These are phyloP conservation scores for Mormyrops boulengeri DNA, from an alignment of 2,797 vertebrate species.

Conservation along the genomic window DNA sequence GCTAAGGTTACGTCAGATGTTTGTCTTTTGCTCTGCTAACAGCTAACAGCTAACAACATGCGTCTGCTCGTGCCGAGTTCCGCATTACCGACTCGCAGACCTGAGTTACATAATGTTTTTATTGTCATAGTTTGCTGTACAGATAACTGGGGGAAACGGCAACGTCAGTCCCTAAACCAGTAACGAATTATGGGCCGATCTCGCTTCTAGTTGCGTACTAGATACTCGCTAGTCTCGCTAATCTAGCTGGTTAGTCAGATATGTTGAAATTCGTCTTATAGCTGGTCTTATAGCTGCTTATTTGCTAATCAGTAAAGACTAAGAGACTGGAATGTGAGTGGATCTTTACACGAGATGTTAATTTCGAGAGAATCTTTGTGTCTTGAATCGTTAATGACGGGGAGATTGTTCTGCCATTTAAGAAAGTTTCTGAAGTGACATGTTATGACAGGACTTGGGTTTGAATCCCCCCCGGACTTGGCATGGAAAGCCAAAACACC, in stretches of 20 bases:
- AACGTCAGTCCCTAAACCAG: not conserved
- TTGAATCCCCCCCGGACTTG: not conserved
- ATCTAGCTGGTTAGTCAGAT: not conserved
- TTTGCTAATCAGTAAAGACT: not conserved
- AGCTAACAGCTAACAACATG: not conserved
- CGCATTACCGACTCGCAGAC: not conserved
- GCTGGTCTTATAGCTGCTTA: not conserved
- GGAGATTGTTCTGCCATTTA: not conserved
- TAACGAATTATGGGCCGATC: not conserved
- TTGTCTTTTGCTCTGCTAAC: not conserved
- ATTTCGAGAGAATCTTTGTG: not conserved
- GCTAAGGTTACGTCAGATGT: constrained; percentile 5
- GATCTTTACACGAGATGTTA: not conserved
- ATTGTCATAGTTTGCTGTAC: not conserved
- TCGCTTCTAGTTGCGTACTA: not conserved
- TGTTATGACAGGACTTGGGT: not conserved
- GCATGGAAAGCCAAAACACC: not conserved
- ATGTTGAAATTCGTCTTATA: too few species aligned
- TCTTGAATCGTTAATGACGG: not conserved
- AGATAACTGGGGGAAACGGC: not conserved
- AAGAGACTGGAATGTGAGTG: not conserved
- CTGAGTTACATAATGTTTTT: not conserved
- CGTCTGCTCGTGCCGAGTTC: not conserved
- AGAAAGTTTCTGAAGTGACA: not conserved
- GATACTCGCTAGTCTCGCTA: not conserved